Base-by-base conservation (phyloP, 2,888 invertebrate species). In the Clusia tigrina region DNA sequence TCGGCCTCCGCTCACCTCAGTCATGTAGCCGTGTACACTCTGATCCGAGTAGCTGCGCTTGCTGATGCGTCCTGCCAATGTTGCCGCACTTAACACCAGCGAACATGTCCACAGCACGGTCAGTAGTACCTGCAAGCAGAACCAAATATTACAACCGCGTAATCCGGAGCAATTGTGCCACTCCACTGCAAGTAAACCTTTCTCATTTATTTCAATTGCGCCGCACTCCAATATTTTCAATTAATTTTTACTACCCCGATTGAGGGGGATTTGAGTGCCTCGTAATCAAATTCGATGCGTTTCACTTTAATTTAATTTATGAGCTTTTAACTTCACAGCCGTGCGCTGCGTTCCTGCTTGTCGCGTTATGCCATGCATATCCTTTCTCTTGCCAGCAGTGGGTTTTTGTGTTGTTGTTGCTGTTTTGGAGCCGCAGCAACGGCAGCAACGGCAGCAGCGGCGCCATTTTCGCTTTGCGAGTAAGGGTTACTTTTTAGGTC, bases 1-100 rank as follows among this genome's bases (percentile, higher is more conserved):
- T 42, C 20, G 52, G 32, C 32, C 48, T 52, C 18, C 58, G 65
- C 73, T 74, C 86, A 93, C 94, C 90, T 94, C 93, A 15, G 93
- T 92, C 75, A 93, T 86, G 81, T 94, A 94, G 81, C 90, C 92
- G 77, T 88, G 88, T 54, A 94, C 89, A 65, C 93, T 91, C 79
- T 90, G 90, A 82, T 94, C 94, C 53, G 91, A 91, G 82, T 91
- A 90, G 79, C 91, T 91, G 74, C 91, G 86, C 80, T 90, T 90
- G 17, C 84, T 84, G 67, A 88, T 85, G 61, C 86, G 74, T 2
- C 73, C 70, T 24, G 74, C 68, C 46, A 65, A 68, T 46, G 73
- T 15, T 18, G 57, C 38, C 51, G 67, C 46, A 23, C 71, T 60
- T 26, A 72, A 32, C 61, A 74, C 64, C 18, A 73, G 18, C 18